Percentiles rank a stretch among this genome's conserved stretches.
Conservation (phyloP, 1,140 invertebrate species). For the Penaeus japonicus region DNA sequence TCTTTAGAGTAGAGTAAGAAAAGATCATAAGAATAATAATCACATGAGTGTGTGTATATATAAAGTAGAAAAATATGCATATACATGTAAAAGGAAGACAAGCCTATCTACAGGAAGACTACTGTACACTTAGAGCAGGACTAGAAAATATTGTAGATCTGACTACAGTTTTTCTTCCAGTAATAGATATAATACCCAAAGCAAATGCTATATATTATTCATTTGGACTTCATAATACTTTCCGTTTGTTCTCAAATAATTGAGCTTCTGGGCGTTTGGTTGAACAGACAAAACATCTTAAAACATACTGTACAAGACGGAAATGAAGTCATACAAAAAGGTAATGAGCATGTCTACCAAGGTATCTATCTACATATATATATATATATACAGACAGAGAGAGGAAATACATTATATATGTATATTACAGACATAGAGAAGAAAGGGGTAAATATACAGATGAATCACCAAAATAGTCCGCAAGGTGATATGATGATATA, state of each 20-base stretch:
- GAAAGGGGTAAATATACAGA: too few relatives aligned
- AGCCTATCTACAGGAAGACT: constrained; percentile 16
- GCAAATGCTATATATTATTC: neutral
- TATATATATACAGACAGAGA: too few relatives aligned
- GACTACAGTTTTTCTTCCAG: neutral
- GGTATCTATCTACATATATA: too few relatives aligned
- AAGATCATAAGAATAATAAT: neutral
- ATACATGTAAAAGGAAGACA: constrained; percentile 8
- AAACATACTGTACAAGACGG: neutral
- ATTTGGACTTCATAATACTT: neutral
- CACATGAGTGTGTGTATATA: too few relatives aligned
- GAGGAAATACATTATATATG: too few relatives aligned
- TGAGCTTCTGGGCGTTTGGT: too few relatives aligned
- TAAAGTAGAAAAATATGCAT: constrained; percentile 30
- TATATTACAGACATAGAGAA: too few relatives aligned
- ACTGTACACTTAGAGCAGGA: neutral
- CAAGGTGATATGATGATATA: too few relatives aligned
- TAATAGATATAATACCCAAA: neutral
- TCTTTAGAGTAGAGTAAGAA: neutral
- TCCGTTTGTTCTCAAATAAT: neutral
- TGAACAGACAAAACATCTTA: too few relatives aligned
- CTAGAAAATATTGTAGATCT: neutral
- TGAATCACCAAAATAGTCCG: too few relatives aligned
- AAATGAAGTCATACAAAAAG: neutral
- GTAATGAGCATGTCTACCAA: too few relatives aligned